A percentile compares a stretch with the other conserved stretches of the same genome.
Conservation (phyloP, 92 coral and sea anemone species). For the Epizoanthus illoricatus region DNA sequence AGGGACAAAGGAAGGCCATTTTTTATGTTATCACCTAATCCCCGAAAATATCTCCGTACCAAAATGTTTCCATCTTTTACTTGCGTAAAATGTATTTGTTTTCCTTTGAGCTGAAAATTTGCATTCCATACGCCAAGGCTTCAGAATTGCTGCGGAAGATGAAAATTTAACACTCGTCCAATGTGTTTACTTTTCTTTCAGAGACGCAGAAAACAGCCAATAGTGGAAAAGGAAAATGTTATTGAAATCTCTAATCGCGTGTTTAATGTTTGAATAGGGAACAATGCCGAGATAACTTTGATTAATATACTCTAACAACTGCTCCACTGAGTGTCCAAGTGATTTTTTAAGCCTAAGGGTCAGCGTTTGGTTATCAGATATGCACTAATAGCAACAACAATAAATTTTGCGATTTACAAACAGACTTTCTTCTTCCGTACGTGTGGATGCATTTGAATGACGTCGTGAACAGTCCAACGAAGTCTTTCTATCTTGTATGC, state of each 20-base stretch:
- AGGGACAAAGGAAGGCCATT: slow-evolving; percentile 59
- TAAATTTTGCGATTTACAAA: neutral
- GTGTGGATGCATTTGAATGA: no score
- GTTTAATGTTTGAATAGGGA: slow-evolving; percentile 56
- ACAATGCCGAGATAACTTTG: slow-evolving; percentile 48
- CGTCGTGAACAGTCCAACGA: no score
- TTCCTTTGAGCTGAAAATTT: slow-evolving; percentile 41
- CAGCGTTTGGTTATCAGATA: slow-evolving; percentile 2
- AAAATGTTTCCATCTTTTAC: slow-evolving; percentile 11
- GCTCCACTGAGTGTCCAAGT: neutral
- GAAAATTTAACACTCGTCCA: slow-evolving; percentile 3
- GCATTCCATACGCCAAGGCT: slow-evolving; percentile 30
- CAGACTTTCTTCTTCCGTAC: neutral
- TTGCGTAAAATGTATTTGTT: slow-evolving; percentile 14
- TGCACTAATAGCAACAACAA: neutral
- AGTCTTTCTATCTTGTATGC: no score
- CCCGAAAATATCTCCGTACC: neutral
- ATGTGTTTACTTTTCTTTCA: slow-evolving; percentile 56
- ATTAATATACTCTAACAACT: neutral
- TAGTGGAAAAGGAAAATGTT: slow-evolving; percentile 27
- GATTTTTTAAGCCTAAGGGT: neutral
- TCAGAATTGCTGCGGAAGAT: slow-evolving; percentile 9
- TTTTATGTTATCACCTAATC: neutral
- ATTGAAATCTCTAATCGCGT: slow-evolving; percentile 51
- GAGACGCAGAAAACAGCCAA: slow-evolving; percentile 59